These are phyloP conservation scores for Benthosema pterotum DNA, from an alignment of 2,797 vertebrate species.

Conservation along the genomic window DNA sequence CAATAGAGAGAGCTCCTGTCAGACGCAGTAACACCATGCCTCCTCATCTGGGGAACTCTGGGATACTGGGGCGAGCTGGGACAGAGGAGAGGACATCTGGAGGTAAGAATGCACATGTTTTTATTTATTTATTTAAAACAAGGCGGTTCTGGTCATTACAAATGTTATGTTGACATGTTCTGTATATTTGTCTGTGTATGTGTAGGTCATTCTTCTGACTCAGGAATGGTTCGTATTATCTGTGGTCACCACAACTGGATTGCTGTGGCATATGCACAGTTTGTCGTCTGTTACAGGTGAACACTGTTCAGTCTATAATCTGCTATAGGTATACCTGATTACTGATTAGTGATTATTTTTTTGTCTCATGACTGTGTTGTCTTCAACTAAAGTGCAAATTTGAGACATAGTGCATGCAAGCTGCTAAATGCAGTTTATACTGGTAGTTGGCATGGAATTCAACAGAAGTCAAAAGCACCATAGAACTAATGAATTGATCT, in stretches of 20 bases:
- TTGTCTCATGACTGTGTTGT: no score
- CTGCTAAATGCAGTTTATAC: no score
- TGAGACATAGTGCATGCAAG: no score
- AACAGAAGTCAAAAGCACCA: no score
- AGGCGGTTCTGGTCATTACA: no score
- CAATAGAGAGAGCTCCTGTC: slow-evolving; percentile 77
- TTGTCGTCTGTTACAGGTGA: slow-evolving; percentile 87
- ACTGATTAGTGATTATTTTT: background rate
- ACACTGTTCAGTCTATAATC: background rate
- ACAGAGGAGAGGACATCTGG: slow-evolving; percentile 48
- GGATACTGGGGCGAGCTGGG: slow-evolving; percentile 77
- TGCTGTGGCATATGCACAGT: slow-evolving; percentile 88
- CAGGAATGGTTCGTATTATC: slow-evolving; percentile 87
- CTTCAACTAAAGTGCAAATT: no score
- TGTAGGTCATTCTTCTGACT: slow-evolving; percentile 75
- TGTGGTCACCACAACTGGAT: slow-evolving; percentile 95
- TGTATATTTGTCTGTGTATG: slow-evolving; percentile 19
- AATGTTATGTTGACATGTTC: background rate
- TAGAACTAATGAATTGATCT: no score
- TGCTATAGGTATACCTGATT: background rate
- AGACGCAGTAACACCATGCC: slow-evolving; percentile 93
- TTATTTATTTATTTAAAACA: no score
- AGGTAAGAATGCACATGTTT: slow-evolving; percentile 34
- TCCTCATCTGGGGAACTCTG: slow-evolving; percentile 85
- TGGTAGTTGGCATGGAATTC: no score